phyloP scores from a whole-genome alignment of 2,888 invertebrate genomes.

The Troides aeacus region DNA sequence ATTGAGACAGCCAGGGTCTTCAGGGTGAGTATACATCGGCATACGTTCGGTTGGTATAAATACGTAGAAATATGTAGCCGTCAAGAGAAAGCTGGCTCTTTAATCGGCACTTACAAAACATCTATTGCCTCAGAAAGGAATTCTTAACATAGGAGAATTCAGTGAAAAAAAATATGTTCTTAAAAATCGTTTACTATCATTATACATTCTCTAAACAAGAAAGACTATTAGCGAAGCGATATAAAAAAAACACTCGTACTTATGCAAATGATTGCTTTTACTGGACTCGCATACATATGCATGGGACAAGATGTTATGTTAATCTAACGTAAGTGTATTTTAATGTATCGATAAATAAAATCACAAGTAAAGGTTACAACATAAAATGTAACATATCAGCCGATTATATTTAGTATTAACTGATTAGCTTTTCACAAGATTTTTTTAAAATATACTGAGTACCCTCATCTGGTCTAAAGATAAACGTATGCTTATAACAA shows the following conservation, averaged over 20 bases:
- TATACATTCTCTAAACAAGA: conserved; percentile 7
- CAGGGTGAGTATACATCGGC: too few species aligned
- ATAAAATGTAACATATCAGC: conserved; percentile 24
- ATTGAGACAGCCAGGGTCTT: too few species aligned
- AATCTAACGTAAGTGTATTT: conserved; percentile 25
- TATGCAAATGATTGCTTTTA: conserved; percentile 27
- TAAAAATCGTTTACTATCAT: neutral
- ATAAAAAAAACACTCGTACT: conserved; percentile 8
- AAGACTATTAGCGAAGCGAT: conserved; percentile 15
- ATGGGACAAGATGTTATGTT: conserved; percentile 27
- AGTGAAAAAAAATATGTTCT: neutral
- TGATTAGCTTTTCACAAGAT: neutral
- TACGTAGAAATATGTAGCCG: neutral
- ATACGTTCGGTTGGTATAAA: neutral
- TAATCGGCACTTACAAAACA: neutral
- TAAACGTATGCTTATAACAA: too few species aligned
- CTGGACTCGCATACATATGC: conserved; percentile 21
- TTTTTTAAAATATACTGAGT: neutral
- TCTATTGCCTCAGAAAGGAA: neutral
- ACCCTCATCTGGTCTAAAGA: too few species aligned
- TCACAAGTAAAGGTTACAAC: conserved; percentile 5
- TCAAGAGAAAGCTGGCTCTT: neutral
- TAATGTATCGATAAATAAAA: conserved; percentile 23
- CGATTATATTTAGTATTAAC: conserved; percentile 10
- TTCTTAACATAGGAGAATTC: neutral